Evolutionary conservation across 2,888 invertebrate genomes (phyloP).

Genomic region (Drepana falcataria): DNA sequence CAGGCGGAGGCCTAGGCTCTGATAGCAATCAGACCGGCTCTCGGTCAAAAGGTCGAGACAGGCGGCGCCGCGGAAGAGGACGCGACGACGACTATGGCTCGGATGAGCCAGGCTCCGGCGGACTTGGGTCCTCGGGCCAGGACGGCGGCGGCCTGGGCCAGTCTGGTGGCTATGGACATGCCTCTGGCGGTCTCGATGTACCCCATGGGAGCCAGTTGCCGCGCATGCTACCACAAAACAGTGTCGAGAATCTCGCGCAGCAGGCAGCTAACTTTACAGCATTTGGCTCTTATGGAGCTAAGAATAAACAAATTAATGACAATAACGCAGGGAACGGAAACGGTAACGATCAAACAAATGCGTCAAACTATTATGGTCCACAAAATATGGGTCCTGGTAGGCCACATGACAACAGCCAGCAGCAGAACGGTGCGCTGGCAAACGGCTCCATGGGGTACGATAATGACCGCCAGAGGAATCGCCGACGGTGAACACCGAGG

Average conservation of each 20-base stretch:
- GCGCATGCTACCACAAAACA: conserved; percentile 64
- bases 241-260: conserved; percentile 43
- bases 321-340: conserved; percentile 29
- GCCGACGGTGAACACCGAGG: conserved; percentile 73
- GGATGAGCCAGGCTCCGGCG: conserved; percentile 38
- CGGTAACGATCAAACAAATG: conserved; percentile 35
- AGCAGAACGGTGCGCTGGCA: conserved; percentile 52
- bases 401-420: conserved; percentile 43
- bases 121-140: conserved; percentile 40
- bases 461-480: conserved; percentile 75
- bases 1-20: conserved; percentile 26
- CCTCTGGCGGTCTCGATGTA: conserved; percentile 67
- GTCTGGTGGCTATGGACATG: conserved; percentile 35
- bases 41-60: conserved; percentile 52
- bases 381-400: conserved; percentile 61
- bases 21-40: conserved; percentile 21
- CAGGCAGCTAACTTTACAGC: conserved; percentile 70
- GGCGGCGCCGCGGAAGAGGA: conserved; percentile 68
- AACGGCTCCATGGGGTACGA: conserved; percentile 74
- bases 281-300: conserved; percentile 64
- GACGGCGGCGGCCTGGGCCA: conserved; percentile 46
- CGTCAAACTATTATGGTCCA: conserved; percentile 47
- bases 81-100: conserved; percentile 51
- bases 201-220: conserved; percentile 70
- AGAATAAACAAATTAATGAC: conserved; percentile 40